These are phyloP conservation scores for Alfaro cultratus DNA, from an alignment of 2,797 vertebrate genomes.

Conservation along the genomic window DNA sequence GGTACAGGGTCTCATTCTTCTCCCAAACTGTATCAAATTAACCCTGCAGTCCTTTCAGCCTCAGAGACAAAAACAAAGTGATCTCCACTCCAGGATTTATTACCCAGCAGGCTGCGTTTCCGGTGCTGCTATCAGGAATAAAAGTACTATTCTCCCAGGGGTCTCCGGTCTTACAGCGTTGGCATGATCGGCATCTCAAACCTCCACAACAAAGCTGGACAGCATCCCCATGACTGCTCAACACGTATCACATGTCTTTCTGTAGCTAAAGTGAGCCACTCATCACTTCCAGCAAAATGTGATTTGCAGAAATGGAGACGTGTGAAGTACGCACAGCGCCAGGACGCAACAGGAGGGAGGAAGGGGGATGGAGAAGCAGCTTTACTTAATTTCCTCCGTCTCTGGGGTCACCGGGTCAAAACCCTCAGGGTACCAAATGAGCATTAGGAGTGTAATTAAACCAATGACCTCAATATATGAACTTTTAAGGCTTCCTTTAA, in stretches of 20 bases:
- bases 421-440: slow-evolving; percentile 49
- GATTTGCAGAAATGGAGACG: slow-evolving; percentile 22
- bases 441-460: slow-evolving; percentile 57
- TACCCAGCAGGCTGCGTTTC: slow-evolving; percentile 55
- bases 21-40: slow-evolving; percentile 54
- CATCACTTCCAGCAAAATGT: slow-evolving; percentile 32
- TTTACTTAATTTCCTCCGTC: slow-evolving; percentile 64
- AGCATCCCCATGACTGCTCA: slow-evolving; percentile 47
- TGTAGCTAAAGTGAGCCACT: slow-evolving; percentile 26
- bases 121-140: slow-evolving; percentile 55
- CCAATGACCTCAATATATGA: slow-evolving; percentile 30
- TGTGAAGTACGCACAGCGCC: slow-evolving; percentile 1
- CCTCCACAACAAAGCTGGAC: slow-evolving; percentile 65
- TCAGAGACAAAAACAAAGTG: slow-evolving; percentile 51
- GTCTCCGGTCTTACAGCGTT: slow-evolving; percentile 37
- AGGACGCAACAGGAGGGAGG: not conserved
- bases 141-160: slow-evolving; percentile 68
- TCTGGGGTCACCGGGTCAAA: slow-evolving; percentile 60
- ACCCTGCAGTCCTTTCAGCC: slow-evolving; percentile 18
- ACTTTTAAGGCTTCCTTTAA: slow-evolving; percentile 19
- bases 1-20: slow-evolving; percentile 38
- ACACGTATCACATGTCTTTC: slow-evolving; percentile 58
- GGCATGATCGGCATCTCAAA: slow-evolving; percentile 71
- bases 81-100: slow-evolving; percentile 23
- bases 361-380: slow-evolving; percentile 16